Evolutionary conservation across 2,113 vertebrate species (phyloP).

Genomic region (Syngnathus scovelli): DNA sequence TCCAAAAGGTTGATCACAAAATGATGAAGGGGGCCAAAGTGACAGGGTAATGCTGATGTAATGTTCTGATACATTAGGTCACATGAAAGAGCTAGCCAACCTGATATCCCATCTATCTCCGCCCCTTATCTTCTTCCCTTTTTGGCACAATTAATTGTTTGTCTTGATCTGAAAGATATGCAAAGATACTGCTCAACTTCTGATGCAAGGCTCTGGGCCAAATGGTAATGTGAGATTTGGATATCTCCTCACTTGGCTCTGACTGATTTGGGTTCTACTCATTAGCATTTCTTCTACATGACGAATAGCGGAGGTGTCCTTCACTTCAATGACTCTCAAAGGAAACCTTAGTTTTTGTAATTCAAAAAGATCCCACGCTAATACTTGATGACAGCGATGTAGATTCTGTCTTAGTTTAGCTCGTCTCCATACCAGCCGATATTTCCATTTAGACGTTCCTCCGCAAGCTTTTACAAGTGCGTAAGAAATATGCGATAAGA

Average conservation of each 20-base stretch:
- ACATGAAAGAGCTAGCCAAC: slow-evolving; percentile 41
- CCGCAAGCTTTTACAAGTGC: too few relatives aligned
- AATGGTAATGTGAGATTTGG: slow-evolving; percentile 57
- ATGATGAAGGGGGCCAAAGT: slow-evolving; percentile 19
- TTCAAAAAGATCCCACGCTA: background rate
- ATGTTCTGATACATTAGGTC: slow-evolving; percentile 29
- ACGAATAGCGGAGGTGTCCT: slow-evolving; percentile 3
- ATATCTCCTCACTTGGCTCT: slow-evolving; percentile 21
- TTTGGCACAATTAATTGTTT: slow-evolving; percentile 23
- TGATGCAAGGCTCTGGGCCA: slow-evolving; percentile 48
- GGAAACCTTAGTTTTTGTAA: slow-evolving; percentile 6
- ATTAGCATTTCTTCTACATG: slow-evolving; percentile 37
- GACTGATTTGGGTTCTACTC: slow-evolving; percentile 24
- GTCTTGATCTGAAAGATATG: slow-evolving; percentile 54
- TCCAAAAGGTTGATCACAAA: slow-evolving; percentile 19
- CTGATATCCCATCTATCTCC: slow-evolving; percentile 39
- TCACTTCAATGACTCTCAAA: slow-evolving; percentile 10
- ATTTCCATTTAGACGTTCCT: too few relatives aligned
- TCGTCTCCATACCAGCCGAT: too few relatives aligned
- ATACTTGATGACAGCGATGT: background rate
- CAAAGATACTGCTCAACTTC: slow-evolving; percentile 45
- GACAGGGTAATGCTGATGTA: slow-evolving; percentile 18
- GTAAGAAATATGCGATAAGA: too few relatives aligned
- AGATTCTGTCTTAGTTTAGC: too few relatives aligned
- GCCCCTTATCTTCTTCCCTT: slow-evolving; percentile 28